Evolutionary conservation across 2,797 vertebrate genomes (phyloP), one percentile per base, ranked within the genome.

Genomic region (Enteromius afrohamiltoni): DNA sequence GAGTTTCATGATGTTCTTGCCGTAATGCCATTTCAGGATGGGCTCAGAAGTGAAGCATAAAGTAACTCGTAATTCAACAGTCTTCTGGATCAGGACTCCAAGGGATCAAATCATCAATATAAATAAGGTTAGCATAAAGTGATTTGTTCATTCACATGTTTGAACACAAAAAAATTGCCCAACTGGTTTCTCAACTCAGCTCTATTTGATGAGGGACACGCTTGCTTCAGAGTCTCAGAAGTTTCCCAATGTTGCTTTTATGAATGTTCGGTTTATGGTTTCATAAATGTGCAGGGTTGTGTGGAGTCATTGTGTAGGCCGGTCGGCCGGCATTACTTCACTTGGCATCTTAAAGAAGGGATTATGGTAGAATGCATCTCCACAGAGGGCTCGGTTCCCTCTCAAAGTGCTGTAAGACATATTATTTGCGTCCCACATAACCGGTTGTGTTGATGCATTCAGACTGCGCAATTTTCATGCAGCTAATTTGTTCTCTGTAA

Each of bases 211-310:
- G 86, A 88, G 83, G 84, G 85, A 86, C 77, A 62, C 71, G 55
- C 87, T 88, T 79, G 77, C 83, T 87, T 71, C 86, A 88, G 80
- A 86, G 67, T 45, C 75, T 76, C 53, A 85, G n/a, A 79, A 81
- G 64, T 90, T 89, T 89, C 86, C 87, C 89, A 91, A 89, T 91
- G 88, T 87, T 87, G 88, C 86, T 82, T 87, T 91, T 85, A 86
- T 87, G 86, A 85, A 79, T 74, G 83, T 85, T 88, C 80, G 87
- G 85, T 91, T 89, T 88, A 91, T 88, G 87, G 86, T 89, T 90
- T 90, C 86, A 88, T 84, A 88, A 85, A 86, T 83, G 76, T 65
- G 74, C 79, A 65, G 49, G 37, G 76, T 29, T 75, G 82, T 84
- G 45, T 77, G 42, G 49, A 80, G 83, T 88, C 82, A 75, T 82